phyloP scores from a whole-genome alignment of 1,140 invertebrate genomes.

The Triops cancriformis region DNA sequence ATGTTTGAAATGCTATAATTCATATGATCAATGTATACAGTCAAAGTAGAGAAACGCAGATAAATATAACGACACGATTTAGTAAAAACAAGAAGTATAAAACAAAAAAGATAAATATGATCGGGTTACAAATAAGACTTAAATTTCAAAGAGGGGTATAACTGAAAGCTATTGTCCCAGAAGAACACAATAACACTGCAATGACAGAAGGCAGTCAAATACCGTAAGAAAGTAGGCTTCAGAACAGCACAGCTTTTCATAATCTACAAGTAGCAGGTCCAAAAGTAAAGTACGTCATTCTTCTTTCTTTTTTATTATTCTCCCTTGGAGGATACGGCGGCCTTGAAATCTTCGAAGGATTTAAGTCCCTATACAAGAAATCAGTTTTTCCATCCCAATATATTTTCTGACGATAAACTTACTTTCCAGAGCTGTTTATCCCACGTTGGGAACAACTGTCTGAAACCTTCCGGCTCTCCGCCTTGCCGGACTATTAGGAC shows the following conservation, averaged over 20 bases:
- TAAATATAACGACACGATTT: too few relatives aligned
- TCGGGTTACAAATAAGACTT: too few relatives aligned
- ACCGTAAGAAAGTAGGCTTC: too few relatives aligned
- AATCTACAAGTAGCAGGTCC: not conserved
- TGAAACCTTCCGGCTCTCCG: constrained; percentile 57
- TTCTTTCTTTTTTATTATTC: not conserved
- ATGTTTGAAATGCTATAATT: too few relatives aligned
- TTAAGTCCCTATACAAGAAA: not conserved
- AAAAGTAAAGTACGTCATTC: not conserved
- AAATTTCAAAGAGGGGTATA: too few relatives aligned
- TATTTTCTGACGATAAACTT: constrained; percentile 18
- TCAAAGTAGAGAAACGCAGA: too few relatives aligned
- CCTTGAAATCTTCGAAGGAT: not conserved
- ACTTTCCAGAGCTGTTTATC: constrained; percentile 54
- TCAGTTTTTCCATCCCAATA: not conserved
- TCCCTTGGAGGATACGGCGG: not conserved
- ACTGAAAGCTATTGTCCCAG: too few relatives aligned
- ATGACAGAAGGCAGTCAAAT: too few relatives aligned
- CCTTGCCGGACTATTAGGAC: constrained; percentile 56
- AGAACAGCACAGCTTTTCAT: not conserved
- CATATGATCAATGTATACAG: too few relatives aligned
- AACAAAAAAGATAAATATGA: too few relatives aligned
- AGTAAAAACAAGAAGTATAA: too few relatives aligned
- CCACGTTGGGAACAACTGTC: constrained; percentile 58
- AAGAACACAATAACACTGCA: too few relatives aligned